Evolutionary conservation across 2,797 vertebrate genomes (phyloP).

Genomic region (Capromys pilorides): DNA sequence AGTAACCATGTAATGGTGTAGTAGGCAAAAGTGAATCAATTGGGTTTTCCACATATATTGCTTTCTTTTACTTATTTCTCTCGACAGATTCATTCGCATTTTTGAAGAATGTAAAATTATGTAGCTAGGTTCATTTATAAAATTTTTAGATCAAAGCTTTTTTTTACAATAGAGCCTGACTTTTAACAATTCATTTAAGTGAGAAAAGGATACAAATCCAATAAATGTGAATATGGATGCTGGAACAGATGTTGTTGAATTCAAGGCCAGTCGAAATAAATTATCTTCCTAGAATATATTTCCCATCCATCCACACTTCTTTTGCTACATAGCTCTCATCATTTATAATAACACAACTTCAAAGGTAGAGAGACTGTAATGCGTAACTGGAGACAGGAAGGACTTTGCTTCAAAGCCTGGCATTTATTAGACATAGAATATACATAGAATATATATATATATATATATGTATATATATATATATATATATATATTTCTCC

Average conservation of each 20-base stretch:
- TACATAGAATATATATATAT: background rate
- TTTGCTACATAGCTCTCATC: background rate
- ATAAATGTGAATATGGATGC: background rate
- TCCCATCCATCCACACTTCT: rapidly evolving
- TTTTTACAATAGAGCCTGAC: background rate
- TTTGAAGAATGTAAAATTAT: slow-evolving; percentile 31
- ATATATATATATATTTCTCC: background rate
- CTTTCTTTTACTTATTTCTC: background rate
- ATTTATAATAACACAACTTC: background rate
- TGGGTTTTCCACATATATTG: background rate
- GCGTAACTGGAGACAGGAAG: background rate
- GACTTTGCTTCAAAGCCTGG: background rate
- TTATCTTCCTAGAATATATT: background rate
- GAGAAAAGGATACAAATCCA: background rate
- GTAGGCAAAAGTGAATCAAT: background rate
- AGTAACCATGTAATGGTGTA: background rate
- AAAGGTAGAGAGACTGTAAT: background rate
- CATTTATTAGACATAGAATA: background rate
- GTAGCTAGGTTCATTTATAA: background rate
- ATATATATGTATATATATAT: background rate
- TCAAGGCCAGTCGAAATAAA: background rate
- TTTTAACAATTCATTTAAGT: slow-evolving; percentile 18
- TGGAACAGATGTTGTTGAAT: rapidly evolving
- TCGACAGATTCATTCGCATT: background rate
- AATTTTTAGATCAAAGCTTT: slow-evolving; percentile 18